Percentiles rank a stretch among this genome's conserved stretches.
phyloP scores from a whole-genome alignment of 2,888 invertebrate genomes.

The Scelioninae gen. 2 region DNA sequence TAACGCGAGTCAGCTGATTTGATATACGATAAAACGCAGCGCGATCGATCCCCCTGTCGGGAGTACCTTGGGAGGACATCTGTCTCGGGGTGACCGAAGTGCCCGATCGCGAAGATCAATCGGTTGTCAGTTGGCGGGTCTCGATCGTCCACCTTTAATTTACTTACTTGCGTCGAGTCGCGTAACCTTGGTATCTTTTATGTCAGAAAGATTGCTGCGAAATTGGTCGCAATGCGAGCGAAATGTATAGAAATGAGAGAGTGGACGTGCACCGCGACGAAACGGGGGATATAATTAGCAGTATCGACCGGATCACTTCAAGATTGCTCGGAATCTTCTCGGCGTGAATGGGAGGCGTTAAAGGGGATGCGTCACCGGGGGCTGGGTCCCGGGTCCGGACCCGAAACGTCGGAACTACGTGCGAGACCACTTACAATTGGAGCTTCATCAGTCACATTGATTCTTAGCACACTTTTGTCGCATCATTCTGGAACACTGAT shows the following conservation, averaged over 20 bases:
- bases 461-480: slow-evolving; percentile 70
- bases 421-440: slow-evolving; percentile 71
- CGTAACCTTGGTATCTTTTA: too few relatives aligned
- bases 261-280: slow-evolving; percentile 6
- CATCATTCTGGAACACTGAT: slow-evolving; percentile 66
- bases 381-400: neutral
- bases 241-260: neutral
- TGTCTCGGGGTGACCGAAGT: slow-evolving; percentile 4
- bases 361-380: slow-evolving; percentile 23
- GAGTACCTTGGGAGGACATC: slow-evolving; percentile 30
- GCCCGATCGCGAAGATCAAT: slow-evolving; percentile 16
- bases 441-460: slow-evolving; percentile 73
- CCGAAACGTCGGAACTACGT: slow-evolving; percentile 10
- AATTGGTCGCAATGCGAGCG: too few relatives aligned
- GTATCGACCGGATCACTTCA: slow-evolving; percentile 34
- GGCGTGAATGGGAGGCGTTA: slow-evolving; percentile 9
- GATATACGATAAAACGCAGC: slow-evolving; percentile 49
- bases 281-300: slow-evolving; percentile 34
- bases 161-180: too few relatives aligned
- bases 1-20: slow-evolving; percentile 56
- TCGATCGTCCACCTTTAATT: neutral
- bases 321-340: slow-evolving; percentile 23
- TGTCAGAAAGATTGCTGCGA: too few relatives aligned
- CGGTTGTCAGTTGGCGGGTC: neutral
- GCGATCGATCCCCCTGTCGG: slow-evolving; percentile 34